Conservation (phyloP, 2,888 invertebrate genomes). For the Ennomos fuscantarius region DNA sequence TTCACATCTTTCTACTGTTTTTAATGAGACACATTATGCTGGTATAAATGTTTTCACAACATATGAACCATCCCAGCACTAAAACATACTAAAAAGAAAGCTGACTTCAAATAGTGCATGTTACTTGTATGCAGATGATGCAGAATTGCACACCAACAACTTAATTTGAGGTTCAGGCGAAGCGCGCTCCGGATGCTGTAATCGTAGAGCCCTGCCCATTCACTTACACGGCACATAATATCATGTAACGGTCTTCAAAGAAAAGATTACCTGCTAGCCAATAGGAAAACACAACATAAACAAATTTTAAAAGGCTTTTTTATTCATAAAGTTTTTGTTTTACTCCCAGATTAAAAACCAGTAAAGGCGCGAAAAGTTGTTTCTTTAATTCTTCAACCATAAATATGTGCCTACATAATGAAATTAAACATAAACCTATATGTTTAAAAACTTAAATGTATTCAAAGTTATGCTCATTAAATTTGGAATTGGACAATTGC, state of each 20-base stretch:
- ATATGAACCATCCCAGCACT: constrained; percentile 2
- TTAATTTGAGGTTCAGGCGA: constrained; percentile 34
- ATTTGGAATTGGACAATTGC: constrained; percentile 34
- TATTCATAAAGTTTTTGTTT: constrained; percentile 7
- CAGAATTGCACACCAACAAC: constrained; percentile 23
- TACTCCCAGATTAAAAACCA: not conserved
- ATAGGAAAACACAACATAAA: not conserved
- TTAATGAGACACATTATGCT: not conserved
- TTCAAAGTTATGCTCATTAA: constrained; percentile 38
- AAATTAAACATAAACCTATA: not conserved
- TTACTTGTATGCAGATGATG: constrained; percentile 18
- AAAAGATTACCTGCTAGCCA: constrained; percentile 19
- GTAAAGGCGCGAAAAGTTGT: constrained; percentile 6
- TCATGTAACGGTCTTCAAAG: constrained; percentile 48
- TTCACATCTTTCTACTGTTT: constrained; percentile 22
- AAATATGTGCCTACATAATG: not conserved
- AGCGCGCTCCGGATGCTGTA: constrained; percentile 62
- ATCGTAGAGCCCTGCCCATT: constrained; percentile 55
- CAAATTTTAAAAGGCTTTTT: not conserved
- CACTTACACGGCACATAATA: constrained; percentile 44
- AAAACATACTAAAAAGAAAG: constrained; percentile 2
- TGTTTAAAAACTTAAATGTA: constrained; percentile 24
- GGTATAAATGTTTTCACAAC: constrained; percentile 3
- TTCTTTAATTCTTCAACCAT: constrained; percentile 11
- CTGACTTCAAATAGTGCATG: constrained; percentile 13